Base-by-base conservation (phyloP, 2,797 vertebrate genomes). In the Mastacembelus armatus region DNA sequence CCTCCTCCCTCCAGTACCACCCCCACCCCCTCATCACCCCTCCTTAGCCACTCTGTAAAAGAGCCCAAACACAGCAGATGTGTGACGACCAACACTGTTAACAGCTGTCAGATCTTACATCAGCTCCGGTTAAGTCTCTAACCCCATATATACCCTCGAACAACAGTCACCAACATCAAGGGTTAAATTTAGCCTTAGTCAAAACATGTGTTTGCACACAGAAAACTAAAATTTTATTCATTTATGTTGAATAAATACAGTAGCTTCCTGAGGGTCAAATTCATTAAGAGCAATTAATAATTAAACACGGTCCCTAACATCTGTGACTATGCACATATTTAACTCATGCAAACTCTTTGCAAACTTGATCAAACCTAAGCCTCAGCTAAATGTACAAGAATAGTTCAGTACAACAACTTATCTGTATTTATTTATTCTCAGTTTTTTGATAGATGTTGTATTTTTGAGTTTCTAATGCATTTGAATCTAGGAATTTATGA, bases 51-150 rank as follows among this genome's bases (percentile, higher is more conserved):
- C 73, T 76, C 71, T 74, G 81, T 88, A 82, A 88, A 80, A 72
- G 52, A 68, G 66, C 56, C 82, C 70, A 21, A 77, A 67, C 27
- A 10, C 80, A 91, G 82, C 91, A 91, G 89, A 92, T 92, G 89
- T 92, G 87, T 72, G 85, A 82, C 80, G 75, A 71, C 56, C 64
- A 60, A 77, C 77, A 65, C 83, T 51, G 70, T 67, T 51, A 81
- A 83, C 90, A 89, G 90, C 91, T 91, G 90, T 87, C 82, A 33
- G 79, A 80, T 85, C 84, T 45, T 81, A 70, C 87, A 60, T 84
- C 78, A 77, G 74, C 73, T 73, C 77, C 50, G 81, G 77, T 63
- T 85, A 29, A 10, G 55, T 49, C 22, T 48, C 65, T 36, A 40
- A 71, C 71, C 60, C 11, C 58, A 30, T 69, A 50, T 27, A 19